These are phyloP conservation scores for Craterocephalus amniculus DNA, from an alignment of 2,797 vertebrate genomes.

Conservation along the genomic window DNA sequence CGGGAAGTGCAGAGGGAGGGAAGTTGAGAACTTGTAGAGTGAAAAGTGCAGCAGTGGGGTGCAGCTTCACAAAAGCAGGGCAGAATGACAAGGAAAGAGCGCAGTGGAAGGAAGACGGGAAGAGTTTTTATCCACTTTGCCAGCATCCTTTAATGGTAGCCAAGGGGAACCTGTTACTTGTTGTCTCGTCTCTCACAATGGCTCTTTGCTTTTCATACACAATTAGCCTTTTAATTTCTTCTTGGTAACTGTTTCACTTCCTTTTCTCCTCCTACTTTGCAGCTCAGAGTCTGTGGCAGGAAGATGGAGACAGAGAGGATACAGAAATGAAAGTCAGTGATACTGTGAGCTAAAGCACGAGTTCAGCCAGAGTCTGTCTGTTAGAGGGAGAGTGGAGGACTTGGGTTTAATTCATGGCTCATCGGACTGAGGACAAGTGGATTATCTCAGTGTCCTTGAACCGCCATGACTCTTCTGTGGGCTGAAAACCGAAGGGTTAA, in stretches of 20 bases:
- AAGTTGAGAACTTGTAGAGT: slow-evolving; percentile 13
- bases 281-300: slow-evolving; percentile 1
- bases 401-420: slow-evolving; percentile 61
- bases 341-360: slow-evolving; percentile 19
- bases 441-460: slow-evolving; percentile 67
- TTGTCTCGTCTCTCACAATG: slow-evolving; percentile 38
- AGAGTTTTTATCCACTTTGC: slow-evolving; percentile 37
- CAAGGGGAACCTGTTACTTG: slow-evolving; percentile 61
- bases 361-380: slow-evolving; percentile 44
- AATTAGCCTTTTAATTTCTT: slow-evolving; percentile 18
- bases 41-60: slow-evolving; percentile 20
- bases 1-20: slow-evolving; percentile 38
- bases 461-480: slow-evolving; percentile 36
- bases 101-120: slow-evolving; percentile 24
- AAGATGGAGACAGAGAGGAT: slow-evolving; percentile 9
- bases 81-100: slow-evolving; percentile 31
- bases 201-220: slow-evolving; percentile 25
- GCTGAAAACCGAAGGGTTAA: slow-evolving; percentile 35
- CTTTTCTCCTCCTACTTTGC: slow-evolving; percentile 17
- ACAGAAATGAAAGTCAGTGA: slow-evolving; percentile 32
- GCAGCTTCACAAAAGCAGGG: slow-evolving; percentile 49
- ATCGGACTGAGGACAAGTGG: slow-evolving; percentile 46
- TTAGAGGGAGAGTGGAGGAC: slow-evolving; percentile 29
- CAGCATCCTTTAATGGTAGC: slow-evolving; percentile 64
- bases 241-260: neutral